Evolutionary conservation across 2,113 vertebrate genomes (phyloP).

Genomic region (Larimichthys crocea): DNA sequence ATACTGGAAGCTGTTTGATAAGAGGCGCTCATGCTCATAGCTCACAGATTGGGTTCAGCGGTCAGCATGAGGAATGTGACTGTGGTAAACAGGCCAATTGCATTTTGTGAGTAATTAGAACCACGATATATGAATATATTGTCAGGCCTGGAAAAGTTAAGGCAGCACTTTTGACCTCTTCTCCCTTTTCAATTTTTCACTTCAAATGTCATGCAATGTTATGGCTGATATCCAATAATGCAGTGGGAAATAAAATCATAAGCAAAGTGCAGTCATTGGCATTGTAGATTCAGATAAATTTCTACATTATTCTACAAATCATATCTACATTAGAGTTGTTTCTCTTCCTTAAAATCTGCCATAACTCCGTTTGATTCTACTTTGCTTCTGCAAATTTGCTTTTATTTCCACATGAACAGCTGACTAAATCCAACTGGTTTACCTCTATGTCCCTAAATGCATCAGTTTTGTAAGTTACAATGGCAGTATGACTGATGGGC

Average conservation of each 20-base stretch:
- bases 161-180: slow-evolving; percentile 8
- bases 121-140: slow-evolving; percentile 44
- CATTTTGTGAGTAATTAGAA: slow-evolving; percentile 52
- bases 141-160: slow-evolving; percentile 33
- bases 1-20: slow-evolving; percentile 48
- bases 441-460: not conserved
- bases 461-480: not conserved
- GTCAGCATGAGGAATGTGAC: slow-evolving; percentile 9
- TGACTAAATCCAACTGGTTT: not conserved
- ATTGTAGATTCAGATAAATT: not conserved
- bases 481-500: not conserved
- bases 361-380: not conserved
- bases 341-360: not conserved
- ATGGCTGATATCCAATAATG: not conserved
- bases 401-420: not conserved
- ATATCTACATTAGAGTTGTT: not conserved
- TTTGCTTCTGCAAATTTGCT: not conserved
- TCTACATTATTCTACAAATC: too few relatives aligned
- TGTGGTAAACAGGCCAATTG: slow-evolving; percentile 20
- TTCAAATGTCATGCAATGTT: slow-evolving; percentile 43
- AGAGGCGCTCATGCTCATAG: slow-evolving; percentile 22
- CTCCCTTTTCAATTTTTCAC: not conserved
- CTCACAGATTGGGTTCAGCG: slow-evolving; percentile 63
- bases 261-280: not conserved
- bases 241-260: not conserved